These are phyloP conservation scores for Candoia aspera DNA, from an alignment of 2,113 vertebrate species.

Conservation along the genomic window DNA sequence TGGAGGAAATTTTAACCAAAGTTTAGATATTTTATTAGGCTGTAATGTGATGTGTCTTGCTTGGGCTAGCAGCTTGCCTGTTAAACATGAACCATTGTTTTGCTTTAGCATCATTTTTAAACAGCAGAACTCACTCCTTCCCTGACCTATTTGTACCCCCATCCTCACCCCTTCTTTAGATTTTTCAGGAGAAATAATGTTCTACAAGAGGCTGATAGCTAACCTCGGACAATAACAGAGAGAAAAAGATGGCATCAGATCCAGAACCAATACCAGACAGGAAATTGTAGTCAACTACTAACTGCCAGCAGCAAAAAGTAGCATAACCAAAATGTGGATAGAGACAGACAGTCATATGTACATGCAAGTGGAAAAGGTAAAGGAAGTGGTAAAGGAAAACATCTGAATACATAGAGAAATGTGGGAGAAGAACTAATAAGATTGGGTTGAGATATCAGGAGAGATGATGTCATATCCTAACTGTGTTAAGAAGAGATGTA, in stretches of 20 bases:
- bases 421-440: not conserved
- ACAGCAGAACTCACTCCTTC: not conserved
- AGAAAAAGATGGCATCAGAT: not conserved
- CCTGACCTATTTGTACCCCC: not conserved
- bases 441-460: not conserved
- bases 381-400: not conserved
- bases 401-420: not conserved
- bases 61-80: not conserved
- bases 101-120: not conserved
- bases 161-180: not conserved
- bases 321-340: not conserved
- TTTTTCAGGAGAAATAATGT: not conserved
- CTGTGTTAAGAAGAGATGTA: not conserved
- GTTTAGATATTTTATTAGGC: not conserved
- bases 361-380: not conserved
- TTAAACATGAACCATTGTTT: not conserved
- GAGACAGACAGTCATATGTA: not conserved
- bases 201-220: not conserved
- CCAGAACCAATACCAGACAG: not conserved
- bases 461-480: not conserved
- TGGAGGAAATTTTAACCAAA: not conserved
- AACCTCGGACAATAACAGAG: not conserved
- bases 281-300: not conserved
- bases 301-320: not conserved
- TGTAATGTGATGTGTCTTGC: not conserved